Conservation (phyloP, 23 tunicate genomes). For the Trididemnum clinides region DNA sequence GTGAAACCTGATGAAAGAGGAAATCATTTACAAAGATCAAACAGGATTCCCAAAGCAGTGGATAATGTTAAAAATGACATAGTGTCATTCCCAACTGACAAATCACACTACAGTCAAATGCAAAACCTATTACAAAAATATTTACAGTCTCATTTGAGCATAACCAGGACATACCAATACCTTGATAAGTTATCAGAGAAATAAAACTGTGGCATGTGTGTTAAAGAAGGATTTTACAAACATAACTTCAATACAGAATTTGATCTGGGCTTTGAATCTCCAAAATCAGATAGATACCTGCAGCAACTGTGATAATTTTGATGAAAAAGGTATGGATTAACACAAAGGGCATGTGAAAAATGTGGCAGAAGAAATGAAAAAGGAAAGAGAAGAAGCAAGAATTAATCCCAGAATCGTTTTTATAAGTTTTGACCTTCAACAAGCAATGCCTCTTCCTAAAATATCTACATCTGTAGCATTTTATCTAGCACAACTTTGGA, state of each 20-base stretch:
- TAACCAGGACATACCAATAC: too few species aligned
- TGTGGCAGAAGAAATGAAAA: not conserved
- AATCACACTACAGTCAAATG: too few species aligned
- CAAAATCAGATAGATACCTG: not conserved
- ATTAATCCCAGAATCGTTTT: not conserved
- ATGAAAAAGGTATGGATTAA: not conserved
- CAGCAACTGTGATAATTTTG: not conserved
- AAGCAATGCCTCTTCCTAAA: not conserved
- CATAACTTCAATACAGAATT: not conserved
- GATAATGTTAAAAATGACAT: too few species aligned
- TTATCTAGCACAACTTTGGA: not conserved
- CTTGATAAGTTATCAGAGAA: too few species aligned
- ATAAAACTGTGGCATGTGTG: too few species aligned
- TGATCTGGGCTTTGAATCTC: not conserved
- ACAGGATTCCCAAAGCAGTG: too few species aligned
- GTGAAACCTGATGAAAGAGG: too few species aligned
- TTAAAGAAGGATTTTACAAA: too few species aligned
- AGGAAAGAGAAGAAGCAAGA: not conserved
- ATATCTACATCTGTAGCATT: not conserved
- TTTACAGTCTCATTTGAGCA: too few species aligned
- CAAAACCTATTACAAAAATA: too few species aligned
- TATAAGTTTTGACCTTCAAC: not conserved
- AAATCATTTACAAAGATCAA: too few species aligned
- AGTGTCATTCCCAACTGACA: too few species aligned
- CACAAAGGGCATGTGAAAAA: not conserved